Evolutionary conservation across 2,113 vertebrate species (phyloP).

Genomic region (Ptychochromis oligacanthus): DNA sequence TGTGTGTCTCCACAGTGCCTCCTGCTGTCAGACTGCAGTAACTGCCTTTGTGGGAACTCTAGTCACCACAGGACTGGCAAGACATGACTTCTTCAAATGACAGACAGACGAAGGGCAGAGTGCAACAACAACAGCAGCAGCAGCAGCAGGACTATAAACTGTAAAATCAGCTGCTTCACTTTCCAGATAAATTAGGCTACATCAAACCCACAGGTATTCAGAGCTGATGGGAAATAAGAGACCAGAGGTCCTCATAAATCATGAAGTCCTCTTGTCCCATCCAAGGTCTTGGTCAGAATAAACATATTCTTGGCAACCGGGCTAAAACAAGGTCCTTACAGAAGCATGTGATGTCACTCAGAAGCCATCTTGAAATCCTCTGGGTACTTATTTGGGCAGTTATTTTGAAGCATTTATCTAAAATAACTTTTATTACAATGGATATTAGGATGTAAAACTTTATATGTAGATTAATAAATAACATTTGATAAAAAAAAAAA

Average conservation of each 20-base stretch:
- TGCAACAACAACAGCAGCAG: neutral
- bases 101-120: neutral
- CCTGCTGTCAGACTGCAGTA: conserved; percentile 28
- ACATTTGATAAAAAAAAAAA: no score
- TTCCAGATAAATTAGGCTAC: neutral
- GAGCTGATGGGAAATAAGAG: neutral
- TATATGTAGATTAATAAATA: no score
- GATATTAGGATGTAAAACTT: no score
- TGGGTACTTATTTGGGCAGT: no score
- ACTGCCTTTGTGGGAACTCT: neutral
- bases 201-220: neutral
- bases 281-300: neutral
- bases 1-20: conserved; percentile 54
- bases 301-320: neutral
- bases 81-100: no score
- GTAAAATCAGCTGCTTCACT: neutral
- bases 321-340: neutral
- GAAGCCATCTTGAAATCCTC: no score
- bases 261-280: neutral
- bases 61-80: neutral
- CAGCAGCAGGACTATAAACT: neutral
- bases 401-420: no score
- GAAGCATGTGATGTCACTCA: neutral
- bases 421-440: no score
- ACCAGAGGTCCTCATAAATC: neutral